Conservation (phyloP, 2,113 vertebrate species). For the Toxotes chatareus region DNA sequence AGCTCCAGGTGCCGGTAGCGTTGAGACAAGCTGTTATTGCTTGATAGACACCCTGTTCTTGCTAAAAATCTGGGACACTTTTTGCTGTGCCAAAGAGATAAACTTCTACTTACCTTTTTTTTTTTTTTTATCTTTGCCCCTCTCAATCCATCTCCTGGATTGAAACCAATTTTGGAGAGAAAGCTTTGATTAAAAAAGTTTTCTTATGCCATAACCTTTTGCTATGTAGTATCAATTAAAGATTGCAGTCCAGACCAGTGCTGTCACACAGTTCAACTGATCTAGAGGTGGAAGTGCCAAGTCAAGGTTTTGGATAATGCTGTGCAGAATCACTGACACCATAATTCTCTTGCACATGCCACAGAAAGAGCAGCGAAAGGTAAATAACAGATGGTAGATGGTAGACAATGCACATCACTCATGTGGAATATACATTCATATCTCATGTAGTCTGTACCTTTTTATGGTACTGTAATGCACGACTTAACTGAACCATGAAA, state of each 20-base stretch:
- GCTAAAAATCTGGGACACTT: background rate
- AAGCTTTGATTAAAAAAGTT: too few relatives aligned
- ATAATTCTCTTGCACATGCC: background rate
- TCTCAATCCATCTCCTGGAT: background rate
- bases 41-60: background rate
- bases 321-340: background rate
- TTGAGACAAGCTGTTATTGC: background rate
- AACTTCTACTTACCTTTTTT: conserved; percentile 3
- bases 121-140: background rate
- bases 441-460: background rate
- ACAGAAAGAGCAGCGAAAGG: background rate
- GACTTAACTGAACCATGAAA: too few relatives aligned
- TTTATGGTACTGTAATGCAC: background rate
- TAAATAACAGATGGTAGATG: background rate
- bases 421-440: background rate
- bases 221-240: too few relatives aligned
- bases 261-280: too few relatives aligned
- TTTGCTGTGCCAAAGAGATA: background rate
- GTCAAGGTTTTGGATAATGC: background rate
- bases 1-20: background rate
- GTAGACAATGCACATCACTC: background rate
- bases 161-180: too few relatives aligned
- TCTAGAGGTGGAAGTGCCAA: too few relatives aligned
- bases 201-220: too few relatives aligned
- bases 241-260: too few relatives aligned